Base-by-base conservation (phyloP, 2,888 invertebrate genomes). In the Scaptomyza tumidula region DNA sequence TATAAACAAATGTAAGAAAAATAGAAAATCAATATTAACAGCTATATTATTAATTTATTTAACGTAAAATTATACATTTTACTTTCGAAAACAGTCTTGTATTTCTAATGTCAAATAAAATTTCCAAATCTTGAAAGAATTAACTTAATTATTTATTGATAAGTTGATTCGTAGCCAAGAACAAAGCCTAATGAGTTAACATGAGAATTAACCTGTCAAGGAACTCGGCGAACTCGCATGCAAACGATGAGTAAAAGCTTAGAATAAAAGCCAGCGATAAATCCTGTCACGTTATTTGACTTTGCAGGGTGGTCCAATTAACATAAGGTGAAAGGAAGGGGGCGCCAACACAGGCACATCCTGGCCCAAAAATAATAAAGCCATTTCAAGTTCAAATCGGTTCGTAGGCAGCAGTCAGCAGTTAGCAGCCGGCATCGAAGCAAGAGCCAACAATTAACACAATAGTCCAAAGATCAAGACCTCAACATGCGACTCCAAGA, bases 381-480 rank as follows among this genome's bases (percentile, higher is more conserved):
- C 87, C 86, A 87, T 86, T 85, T 87, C 73, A 73, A 67, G 87
- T 80, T 85, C 80, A 85, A 85, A 86, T 80, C 86, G 75, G 80
- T 80, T 82, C 75, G 79, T 54, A 45, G 60, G 19, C 65, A 55
- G 56, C 57, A 24, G 24, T 24, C 24, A 33, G 48, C 90, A 91
- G 14, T 14, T 13, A 48, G 14, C 27, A 14, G 46, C 11, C 50
- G 24, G 37, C 48, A 29, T 14, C 49, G 53, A 24, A 62, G 55
- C 71, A 57, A 77, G 71, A 52, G 27, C 39, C 87, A 89, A 88
- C 91, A 91, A 91, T 91, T 91, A 91, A 91, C 91, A 91, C 90
- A 88, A 84, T 78, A 88, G 90, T 90, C 90, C 88, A 91, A 89
- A 91, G 91, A 91, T 91, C 91, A 91, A 86, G 91, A 91, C 91